Evolutionary conservation across 2,113 vertebrate species (phyloP).

Genomic region (Tragulus kanchil): DNA sequence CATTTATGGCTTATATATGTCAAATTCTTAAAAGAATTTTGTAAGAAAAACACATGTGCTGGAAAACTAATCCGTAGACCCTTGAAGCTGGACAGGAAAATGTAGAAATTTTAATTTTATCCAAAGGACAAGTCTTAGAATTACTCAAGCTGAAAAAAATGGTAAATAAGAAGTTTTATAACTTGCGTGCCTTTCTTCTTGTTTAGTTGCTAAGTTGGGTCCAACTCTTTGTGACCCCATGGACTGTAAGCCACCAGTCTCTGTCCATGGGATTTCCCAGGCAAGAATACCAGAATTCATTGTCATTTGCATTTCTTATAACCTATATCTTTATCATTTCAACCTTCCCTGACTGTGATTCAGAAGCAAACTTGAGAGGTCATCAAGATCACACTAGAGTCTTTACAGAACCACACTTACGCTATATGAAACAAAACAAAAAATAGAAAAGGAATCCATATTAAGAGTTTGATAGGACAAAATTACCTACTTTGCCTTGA

Average conservation of each 20-base stretch:
- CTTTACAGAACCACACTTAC: not conserved
- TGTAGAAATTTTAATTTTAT: not conserved
- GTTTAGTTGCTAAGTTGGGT: not conserved
- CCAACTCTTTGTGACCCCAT: not conserved
- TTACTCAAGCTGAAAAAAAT: not conserved
- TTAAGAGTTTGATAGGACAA: not conserved
- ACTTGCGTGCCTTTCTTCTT: not conserved
- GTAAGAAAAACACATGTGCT: not conserved
- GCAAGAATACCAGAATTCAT: not conserved
- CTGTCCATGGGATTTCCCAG: not conserved
- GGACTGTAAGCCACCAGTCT: not conserved
- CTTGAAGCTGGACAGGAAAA: not conserved
- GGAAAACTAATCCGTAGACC: not conserved
- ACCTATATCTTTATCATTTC: not conserved
- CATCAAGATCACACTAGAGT: not conserved
- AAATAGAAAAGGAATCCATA: not conserved
- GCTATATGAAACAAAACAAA: not conserved
- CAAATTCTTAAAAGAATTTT: not conserved
- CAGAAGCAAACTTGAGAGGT: slow-evolving; percentile 18
- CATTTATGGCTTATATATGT: not conserved
- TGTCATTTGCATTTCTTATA: not conserved
- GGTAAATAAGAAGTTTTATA: not conserved
- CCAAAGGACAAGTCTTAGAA: slow-evolving; percentile 16
- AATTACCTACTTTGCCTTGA: not conserved
- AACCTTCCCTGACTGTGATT: not conserved